A percentile compares a stretch with the other conserved stretches of the same genome.
phyloP scores from a whole-genome alignment of 2,797 vertebrate genomes.

The Pyrocephalus nanus region DNA sequence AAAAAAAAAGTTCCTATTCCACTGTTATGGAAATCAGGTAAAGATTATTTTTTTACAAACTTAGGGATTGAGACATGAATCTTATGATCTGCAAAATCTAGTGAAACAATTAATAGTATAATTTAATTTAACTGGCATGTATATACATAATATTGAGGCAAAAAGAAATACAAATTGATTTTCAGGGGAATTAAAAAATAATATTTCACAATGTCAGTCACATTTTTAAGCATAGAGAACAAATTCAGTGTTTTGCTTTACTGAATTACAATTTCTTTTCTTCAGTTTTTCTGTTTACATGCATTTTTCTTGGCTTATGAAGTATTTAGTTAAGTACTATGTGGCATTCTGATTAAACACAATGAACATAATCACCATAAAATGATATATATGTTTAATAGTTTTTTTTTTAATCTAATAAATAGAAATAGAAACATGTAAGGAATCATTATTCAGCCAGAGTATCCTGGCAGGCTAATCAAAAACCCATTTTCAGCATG shows the following conservation, averaged over 20 bases:
- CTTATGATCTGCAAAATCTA: background rate
- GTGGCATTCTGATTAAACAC: background rate
- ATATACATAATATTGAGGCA: background rate
- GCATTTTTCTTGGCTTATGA: background rate
- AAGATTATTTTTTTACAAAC: background rate
- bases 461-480: background rate
- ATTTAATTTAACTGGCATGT: background rate
- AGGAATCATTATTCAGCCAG: background rate
- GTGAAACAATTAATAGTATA: background rate
- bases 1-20: background rate
- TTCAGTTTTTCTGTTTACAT: background rate
- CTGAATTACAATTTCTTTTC: background rate
- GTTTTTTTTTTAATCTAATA: constrained; percentile 2
- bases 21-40: background rate
- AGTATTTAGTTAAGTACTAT: background rate
- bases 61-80: background rate
- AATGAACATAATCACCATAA: background rate
- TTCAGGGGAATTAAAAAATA: constrained; percentile 1
- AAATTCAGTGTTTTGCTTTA: background rate
- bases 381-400: background rate
- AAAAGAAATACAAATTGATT: background rate
- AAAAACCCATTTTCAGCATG: background rate
- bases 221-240: background rate
- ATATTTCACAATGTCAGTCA: background rate
- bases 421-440: constrained; percentile 10